Percentiles rank a stretch among this genome's conserved stretches.
phyloP scores from a whole-genome alignment of 2,113 vertebrate species.

The Gallinago jamesoni region DNA sequence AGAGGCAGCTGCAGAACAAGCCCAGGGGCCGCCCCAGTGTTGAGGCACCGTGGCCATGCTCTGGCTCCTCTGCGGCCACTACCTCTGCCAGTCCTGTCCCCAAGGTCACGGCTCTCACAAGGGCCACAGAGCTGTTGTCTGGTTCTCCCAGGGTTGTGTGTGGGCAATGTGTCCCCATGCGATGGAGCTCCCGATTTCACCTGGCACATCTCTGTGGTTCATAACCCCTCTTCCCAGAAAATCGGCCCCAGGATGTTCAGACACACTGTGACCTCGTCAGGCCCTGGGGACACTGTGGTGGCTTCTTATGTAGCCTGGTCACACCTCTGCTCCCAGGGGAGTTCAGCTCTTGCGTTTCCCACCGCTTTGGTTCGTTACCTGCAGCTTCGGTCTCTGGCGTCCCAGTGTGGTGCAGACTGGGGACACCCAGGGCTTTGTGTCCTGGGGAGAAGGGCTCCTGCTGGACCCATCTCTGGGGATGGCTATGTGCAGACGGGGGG shows the following conservation, averaged over 20 bases:
- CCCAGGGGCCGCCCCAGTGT: no score
- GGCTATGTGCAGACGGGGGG: neutral
- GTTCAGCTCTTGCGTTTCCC: neutral
- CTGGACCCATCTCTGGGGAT: accelerated
- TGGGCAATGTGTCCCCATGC: no score
- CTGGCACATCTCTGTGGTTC: neutral
- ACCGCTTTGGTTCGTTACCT: neutral
- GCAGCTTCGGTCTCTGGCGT: neutral
- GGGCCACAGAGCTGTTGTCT: neutral
- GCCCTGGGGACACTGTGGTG: accelerated
- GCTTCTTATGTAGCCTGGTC: neutral
- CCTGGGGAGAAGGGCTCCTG: no score
- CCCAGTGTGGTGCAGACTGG: neutral
- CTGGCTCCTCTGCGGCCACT: neutral
- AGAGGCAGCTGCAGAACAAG: neutral
- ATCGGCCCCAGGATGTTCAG: neutral
- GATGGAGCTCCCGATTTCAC: neutral
- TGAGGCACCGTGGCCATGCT: accelerated
- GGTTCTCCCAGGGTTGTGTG: accelerated
- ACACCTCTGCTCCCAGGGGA: no score
- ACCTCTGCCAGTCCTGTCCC: neutral
- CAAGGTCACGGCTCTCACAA: accelerated
- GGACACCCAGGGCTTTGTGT: neutral
- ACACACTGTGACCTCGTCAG: neutral
- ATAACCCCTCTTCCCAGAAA: no score